Evolutionary conservation across 2,113 vertebrate species (phyloP), one percentile per base, ranked within the genome.

Genomic region (Chaetorhynchus papuensis): DNA sequence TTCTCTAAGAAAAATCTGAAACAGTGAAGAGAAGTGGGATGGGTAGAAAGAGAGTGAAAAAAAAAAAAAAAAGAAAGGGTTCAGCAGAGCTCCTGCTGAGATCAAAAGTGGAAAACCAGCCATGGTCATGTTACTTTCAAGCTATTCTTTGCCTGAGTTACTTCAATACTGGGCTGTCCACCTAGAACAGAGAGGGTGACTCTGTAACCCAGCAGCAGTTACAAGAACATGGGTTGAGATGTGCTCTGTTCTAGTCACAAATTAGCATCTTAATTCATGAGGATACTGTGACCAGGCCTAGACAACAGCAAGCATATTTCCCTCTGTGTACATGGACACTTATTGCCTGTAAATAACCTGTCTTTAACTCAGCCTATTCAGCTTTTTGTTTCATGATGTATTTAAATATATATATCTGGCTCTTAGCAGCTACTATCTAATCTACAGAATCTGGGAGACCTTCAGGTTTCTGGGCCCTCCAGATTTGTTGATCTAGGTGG

Each of bases 381-480:
- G 5, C 13, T 23, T 15, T 39, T 50, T 31, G 13, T 26, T 35
- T 24, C 4, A 6, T 41, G 9, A 31, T 15, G 4, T 30, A 42
- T 56, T 90, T 76, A 74, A 39, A 80, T 21, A 65, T 5, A 21
- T 8, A 21, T 11, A 18, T n/a, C n/a, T 0, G 0, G 6, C 28
- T 50, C 45, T 82, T 53, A 41, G 63, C 39, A 69, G 24, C n/a
- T 69, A 9, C 19, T 33, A 6, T n/a, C 30, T 69, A 17, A 56
- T 31, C 11, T 27, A 10, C 6, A 56, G 35, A 10, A 37, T 37
- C 15, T 69, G 47, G 41, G n/a, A 92, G 21, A 81, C 2, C 9
- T 65, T 35, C 59, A 54, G 15, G 20, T 47, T 52, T 45, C 57
- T 47, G 31, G 17, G 24, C 9, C 5, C 44, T 45, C 7, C 1